phyloP scores from a whole-genome alignment of 1,140 invertebrate species.

The Tribolium castaneum region DNA sequence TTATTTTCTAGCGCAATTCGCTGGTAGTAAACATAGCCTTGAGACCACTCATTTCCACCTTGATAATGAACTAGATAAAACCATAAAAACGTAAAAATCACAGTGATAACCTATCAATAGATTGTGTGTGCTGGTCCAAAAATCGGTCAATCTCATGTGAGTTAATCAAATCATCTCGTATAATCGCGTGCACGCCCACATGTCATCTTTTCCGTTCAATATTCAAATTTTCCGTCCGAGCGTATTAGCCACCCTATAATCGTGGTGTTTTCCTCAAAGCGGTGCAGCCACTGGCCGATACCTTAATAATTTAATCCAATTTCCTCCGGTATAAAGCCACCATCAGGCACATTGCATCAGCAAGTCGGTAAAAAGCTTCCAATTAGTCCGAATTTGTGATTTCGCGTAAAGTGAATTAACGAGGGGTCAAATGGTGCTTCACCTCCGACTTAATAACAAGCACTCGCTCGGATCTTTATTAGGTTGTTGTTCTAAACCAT shows the following conservation, averaged over 20 bases:
- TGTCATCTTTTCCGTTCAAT: background rate
- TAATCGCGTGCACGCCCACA: background rate
- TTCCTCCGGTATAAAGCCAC: background rate
- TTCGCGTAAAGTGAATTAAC: slow-evolving; percentile 21
- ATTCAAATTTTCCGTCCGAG: background rate
- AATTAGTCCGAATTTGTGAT: background rate
- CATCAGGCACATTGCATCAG: background rate
- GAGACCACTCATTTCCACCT: background rate
- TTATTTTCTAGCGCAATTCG: background rate
- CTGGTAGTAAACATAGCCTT: background rate
- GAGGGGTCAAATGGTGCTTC: slow-evolving; percentile 17
- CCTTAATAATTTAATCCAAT: background rate
- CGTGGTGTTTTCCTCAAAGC: background rate
- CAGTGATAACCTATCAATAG: background rate
- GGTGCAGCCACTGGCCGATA: background rate
- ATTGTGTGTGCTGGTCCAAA: background rate
- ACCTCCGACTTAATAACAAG: slow-evolving; percentile 8
- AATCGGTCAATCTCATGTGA: background rate
- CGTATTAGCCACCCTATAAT: background rate
- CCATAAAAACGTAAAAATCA: background rate
- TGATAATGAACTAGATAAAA: background rate
- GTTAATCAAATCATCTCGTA: background rate
- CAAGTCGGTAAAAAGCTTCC: background rate
- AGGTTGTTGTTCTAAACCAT: background rate
- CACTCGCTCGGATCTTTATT: background rate